These are phyloP conservation scores for Hirtodrosophila trivittata DNA, from an alignment of 2,888 invertebrate genomes.

Conservation along the genomic window DNA sequence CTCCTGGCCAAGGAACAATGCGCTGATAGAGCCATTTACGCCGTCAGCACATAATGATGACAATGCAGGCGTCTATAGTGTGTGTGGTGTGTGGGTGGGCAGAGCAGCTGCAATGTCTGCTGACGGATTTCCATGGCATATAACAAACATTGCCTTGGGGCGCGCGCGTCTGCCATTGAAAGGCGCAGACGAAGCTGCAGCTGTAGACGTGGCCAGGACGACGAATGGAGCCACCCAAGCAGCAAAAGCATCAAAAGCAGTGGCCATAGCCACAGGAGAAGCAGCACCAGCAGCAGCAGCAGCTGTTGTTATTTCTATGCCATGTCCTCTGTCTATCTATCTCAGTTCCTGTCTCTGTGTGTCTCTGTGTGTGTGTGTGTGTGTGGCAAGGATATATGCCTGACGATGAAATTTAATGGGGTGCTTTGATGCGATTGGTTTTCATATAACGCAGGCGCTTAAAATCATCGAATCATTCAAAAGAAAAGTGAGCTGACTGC, in stretches of 20 bases:
- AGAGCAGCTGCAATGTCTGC: constrained; percentile 63
- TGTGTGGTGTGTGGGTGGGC: constrained; percentile 4
- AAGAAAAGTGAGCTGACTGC: constrained; percentile 81
- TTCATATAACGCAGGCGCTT: constrained; percentile 85
- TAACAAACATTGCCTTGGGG: constrained; percentile 73
- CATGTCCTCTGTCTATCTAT: constrained; percentile 55
- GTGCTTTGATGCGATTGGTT: constrained; percentile 85
- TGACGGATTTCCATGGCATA: constrained; percentile 73
- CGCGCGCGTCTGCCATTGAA: constrained; percentile 58
- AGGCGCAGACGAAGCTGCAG: constrained; percentile 67
- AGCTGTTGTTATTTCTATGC: constrained; percentile 73
- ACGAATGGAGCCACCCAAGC: constrained; percentile 38
- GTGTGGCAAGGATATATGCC: constrained; percentile 79
- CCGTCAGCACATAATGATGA: constrained; percentile 78
- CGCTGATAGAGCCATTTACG: constrained; percentile 79
- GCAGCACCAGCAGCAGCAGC: constrained; percentile 59
- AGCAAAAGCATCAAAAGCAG: constrained; percentile 10
- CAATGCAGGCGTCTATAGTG: constrained; percentile 44
- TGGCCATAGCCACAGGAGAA: constrained; percentile 3
- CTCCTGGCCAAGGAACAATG: constrained; percentile 47
- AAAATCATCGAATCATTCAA: constrained; percentile 85
- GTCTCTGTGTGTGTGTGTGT: constrained; percentile 32
- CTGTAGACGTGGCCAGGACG: constrained; percentile 36
- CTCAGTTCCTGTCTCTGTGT: constrained; percentile 20
- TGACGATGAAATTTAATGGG: constrained; percentile 84